Evolutionary conservation across 2,888 invertebrate species (phyloP), one percentile per base, ranked within the genome.

Genomic region (Macrophya annulata): DNA sequence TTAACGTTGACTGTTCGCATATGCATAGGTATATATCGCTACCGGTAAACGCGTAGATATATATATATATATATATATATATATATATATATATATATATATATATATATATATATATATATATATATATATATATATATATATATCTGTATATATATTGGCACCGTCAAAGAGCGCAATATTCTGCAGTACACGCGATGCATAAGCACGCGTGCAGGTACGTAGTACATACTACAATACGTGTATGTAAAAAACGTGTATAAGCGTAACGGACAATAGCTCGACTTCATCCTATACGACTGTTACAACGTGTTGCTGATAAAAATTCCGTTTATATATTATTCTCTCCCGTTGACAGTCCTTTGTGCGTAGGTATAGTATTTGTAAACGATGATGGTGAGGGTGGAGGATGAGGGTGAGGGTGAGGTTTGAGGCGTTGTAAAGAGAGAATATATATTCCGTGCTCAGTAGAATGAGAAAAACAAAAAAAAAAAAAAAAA

Each of bases 21-120:
- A 89, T 89, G 89, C 89, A 88, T 31, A n/a, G n/a, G n/a, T n/a
- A 31, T 90, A 88, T 89, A 62, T 85, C 86, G 88, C 87, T 87
- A 86, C 89, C 87, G 88, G 40, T 79, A 55, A 48, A 62, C 40
- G 25, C 40, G 40, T 21, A 81, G n/a, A 79, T 79, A 59, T 59
- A n/a, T n/a, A n/a, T n/a, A n/a, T n/a, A n/a, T n/a, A n/a, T n/a
- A n/a, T n/a, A n/a, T n/a, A n/a, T n/a, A n/a, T n/a, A n/a, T n/a
- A n/a, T n/a, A n/a, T n/a, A n/a, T n/a, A n/a, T n/a, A n/a, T n/a
- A n/a, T n/a, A n/a, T n/a, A n/a, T n/a, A n/a, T n/a, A n/a, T n/a
- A n/a, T n/a, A n/a, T n/a, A n/a, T n/a, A n/a, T n/a, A n/a, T n/a
- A n/a, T n/a, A n/a, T n/a, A n/a, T n/a, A n/a, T n/a, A n/a, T n/a